Conservation (phyloP, 2,888 invertebrate species). For the Apeira syringaria region DNA sequence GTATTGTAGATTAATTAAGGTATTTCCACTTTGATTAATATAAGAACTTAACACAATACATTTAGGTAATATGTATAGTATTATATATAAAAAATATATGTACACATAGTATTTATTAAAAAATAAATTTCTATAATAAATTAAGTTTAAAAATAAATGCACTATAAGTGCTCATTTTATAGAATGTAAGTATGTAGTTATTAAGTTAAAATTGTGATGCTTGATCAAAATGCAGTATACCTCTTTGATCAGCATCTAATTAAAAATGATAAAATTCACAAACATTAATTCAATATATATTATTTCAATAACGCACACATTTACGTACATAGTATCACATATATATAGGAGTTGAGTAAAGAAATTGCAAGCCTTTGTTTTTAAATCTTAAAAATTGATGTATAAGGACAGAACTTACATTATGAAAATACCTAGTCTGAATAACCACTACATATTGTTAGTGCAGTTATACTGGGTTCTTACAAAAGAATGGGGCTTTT, state of each 20-base stretch:
- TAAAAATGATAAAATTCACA: slow-evolving; percentile 7
- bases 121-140: slow-evolving; percentile 21
- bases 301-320: slow-evolving; percentile 21
- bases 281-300: slow-evolving; percentile 5
- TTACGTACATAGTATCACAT: slow-evolving; percentile 35
- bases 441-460: neutral
- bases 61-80: slow-evolving; percentile 27
- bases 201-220: slow-evolving; percentile 15
- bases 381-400: slow-evolving; percentile 9
- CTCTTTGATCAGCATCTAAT: slow-evolving; percentile 7
- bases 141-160: slow-evolving; percentile 32
- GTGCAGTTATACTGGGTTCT: too few species aligned
- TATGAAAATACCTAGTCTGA: neutral
- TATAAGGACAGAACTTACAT: slow-evolving; percentile 2
- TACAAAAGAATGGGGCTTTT: slow-evolving; percentile 4
- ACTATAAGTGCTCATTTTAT: slow-evolving; percentile 20
- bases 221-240: slow-evolving; percentile 5
- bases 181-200: slow-evolving; percentile 17
- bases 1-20: too few species aligned
- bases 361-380: slow-evolving; percentile 20
- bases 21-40: slow-evolving; percentile 4
- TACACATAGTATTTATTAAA: slow-evolving; percentile 16
- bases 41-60: slow-evolving; percentile 18
- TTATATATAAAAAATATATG: slow-evolving; percentile 28
- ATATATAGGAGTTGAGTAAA: slow-evolving; percentile 23